Conservation (phyloP, 2,888 invertebrate genomes). For the Pseudococcus viburni region DNA sequence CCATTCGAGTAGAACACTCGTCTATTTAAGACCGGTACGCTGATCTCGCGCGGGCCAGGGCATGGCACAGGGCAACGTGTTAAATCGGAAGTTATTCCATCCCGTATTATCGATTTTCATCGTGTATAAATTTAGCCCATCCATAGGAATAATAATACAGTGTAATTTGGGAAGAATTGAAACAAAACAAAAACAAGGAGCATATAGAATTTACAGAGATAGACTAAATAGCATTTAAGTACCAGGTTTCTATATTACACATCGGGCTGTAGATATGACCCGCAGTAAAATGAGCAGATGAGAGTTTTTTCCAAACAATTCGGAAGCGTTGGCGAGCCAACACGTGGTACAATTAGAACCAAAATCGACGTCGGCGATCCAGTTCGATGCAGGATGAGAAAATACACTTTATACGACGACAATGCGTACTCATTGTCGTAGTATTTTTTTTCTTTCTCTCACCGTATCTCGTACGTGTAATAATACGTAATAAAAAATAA, state of each 20-base stretch:
- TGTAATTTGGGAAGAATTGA: not conserved
- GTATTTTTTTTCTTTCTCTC: not conserved
- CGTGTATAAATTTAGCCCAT: not conserved
- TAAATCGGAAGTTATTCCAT: conserved; percentile 40
- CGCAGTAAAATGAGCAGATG: conserved; percentile 47
- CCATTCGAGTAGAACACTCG: conserved; percentile 19
- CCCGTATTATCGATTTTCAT: conserved; percentile 44
- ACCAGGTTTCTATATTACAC: not conserved
- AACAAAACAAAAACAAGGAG: conserved; percentile 9
- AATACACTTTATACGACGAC: not conserved
- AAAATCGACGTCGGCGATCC: conserved; percentile 7
- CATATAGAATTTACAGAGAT: not conserved
- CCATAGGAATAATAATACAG: not conserved
- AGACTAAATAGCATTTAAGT: not conserved
- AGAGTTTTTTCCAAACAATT: not conserved
- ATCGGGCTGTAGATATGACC: not conserved
- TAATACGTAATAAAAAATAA: conserved; percentile 21
- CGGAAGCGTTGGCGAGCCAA: conserved; percentile 28
- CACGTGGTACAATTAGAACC: conserved; percentile 33
- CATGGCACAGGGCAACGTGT: not conserved
- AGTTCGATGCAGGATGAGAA: not conserved
- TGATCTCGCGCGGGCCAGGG: not conserved
- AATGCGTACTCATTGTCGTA: not conserved
- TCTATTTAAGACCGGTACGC: not conserved
- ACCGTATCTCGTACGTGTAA: not conserved